Percentiles rank a stretch among this genome's conserved stretches.
phyloP scores from a whole-genome alignment of 2,888 invertebrate species.

The Drosophila parthenogenetica region DNA sequence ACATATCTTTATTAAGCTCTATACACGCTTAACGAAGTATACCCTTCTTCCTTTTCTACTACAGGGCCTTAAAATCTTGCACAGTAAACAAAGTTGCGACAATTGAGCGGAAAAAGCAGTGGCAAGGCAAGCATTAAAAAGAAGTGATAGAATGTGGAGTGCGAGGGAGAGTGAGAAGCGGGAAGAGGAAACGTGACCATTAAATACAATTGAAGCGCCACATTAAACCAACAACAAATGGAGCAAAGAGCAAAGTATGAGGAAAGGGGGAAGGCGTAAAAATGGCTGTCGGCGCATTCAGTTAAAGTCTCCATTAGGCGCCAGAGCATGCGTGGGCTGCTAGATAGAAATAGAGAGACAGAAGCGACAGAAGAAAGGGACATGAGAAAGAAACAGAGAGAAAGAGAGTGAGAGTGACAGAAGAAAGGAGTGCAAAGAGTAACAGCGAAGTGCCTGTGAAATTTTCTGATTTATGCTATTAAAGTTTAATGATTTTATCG shows the following conservation, averaged over 20 bases:
- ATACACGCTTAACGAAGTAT: neutral
- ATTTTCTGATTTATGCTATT: constrained; percentile 33
- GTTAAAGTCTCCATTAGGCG: constrained; percentile 71
- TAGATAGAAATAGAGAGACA: constrained; percentile 13
- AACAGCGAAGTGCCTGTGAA: constrained; percentile 4
- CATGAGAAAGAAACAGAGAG: neutral
- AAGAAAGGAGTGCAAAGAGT: neutral
- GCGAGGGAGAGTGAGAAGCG: neutral
- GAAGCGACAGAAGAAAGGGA: neutral
- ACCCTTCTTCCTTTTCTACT: too few species aligned
- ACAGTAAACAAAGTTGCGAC: constrained; percentile 69
- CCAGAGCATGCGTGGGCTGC: constrained; percentile 39
- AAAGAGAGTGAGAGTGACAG: neutral
- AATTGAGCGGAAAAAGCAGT: constrained; percentile 67
- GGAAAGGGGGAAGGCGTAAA: neutral
- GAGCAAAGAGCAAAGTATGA: neutral
- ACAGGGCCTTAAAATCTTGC: constrained; percentile 26
- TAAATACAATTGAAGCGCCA: constrained; percentile 75
- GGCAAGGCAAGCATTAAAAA: constrained; percentile 26
- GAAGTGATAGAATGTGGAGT: neutral
- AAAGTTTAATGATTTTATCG: constrained; percentile 41
- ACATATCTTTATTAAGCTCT: neutral
- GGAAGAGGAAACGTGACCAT: constrained; percentile 48
- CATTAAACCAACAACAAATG: constrained; percentile 37
- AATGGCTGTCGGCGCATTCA: constrained; percentile 50